These are phyloP conservation scores for Idaea biselata DNA, from an alignment of 2,888 invertebrate species.

Conservation along the genomic window DNA sequence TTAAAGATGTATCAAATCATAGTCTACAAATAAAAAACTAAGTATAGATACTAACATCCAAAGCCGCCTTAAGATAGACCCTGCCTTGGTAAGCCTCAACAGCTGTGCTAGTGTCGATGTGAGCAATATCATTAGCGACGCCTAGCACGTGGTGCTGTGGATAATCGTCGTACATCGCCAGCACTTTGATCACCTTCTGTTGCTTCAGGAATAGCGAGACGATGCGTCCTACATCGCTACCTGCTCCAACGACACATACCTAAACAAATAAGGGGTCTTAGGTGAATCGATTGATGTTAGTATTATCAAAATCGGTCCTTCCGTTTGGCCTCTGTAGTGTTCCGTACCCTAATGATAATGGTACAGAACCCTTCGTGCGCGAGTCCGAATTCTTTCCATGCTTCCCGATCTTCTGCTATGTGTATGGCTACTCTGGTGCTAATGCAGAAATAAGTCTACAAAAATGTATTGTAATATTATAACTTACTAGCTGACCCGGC, in stretches of 20 bases:
- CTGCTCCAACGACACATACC: constrained; percentile 68
- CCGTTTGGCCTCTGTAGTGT: too few species aligned
- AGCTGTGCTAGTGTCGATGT: constrained; percentile 65
- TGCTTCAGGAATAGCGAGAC: constrained; percentile 62
- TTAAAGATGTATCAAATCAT: too few species aligned
- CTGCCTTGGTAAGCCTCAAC: constrained; percentile 66
- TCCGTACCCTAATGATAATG: too few species aligned
- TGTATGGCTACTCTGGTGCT: too few species aligned
- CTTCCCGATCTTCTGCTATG: too few species aligned
- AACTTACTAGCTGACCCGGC: too few species aligned
- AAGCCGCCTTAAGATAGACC: constrained; percentile 49
- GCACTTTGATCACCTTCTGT: constrained; percentile 52
- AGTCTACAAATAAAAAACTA: too few species aligned
- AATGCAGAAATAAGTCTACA: too few species aligned
- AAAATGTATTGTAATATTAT: too few species aligned
- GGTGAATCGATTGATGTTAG: not conserved
- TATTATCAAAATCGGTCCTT: too few species aligned
- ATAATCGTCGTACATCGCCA: constrained; percentile 61
- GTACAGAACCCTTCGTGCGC: too few species aligned
- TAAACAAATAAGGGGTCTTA: constrained; percentile 20
- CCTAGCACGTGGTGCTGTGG: constrained; percentile 55
- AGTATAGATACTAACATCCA: constrained; percentile 42
- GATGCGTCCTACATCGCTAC: constrained; percentile 64
- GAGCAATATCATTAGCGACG: constrained; percentile 62
- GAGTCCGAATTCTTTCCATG: too few species aligned